Evolutionary conservation across 1,140 invertebrate genomes (phyloP), one percentile per base, ranked within the genome.

Genomic region (Cepaea nemoralis): DNA sequence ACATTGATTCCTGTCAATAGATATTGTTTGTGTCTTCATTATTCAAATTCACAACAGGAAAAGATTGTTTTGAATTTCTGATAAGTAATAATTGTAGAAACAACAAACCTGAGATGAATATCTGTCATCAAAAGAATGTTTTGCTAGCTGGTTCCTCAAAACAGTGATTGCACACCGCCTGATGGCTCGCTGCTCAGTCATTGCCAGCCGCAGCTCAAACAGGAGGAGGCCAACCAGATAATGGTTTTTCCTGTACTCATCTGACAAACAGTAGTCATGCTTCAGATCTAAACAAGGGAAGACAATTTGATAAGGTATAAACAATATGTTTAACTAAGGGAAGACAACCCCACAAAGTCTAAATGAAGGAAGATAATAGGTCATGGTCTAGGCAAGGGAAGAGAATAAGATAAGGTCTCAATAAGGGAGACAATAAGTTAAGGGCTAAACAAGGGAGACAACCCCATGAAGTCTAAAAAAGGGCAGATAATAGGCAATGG

Each of bases 81-180:
- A n/a, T n/a, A n/a, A n/a, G n/a, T n/a, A n/a, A n/a, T n/a, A n/a
- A n/a, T n/a, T n/a, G n/a, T n/a, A n/a, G n/a, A n/a, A n/a, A n/a
- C n/a, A 24, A 70, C 87, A 85, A 86, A 93, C 93, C 85, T 92
- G 91, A 76, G 91, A 87, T 66, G 91, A 94, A 90, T 98, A 99
- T 82, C 97, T 92, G 88, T 97, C 95, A 91, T 99, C 98, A 87
- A 97, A 93, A 85, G 98, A 95, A 91, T 99, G 98, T 91, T 99
- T 99, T 0, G 96, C 96, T 69, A 99, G 92, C 81, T 98, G 90
- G 91, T 97, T 96, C 82, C 96, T 93, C 37, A 99, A 92, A 22
- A 96, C 95, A 35, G 92, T 91, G 78, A 99, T 93, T 0, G 97
- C 96, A 48, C 94, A 92, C 82, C 95, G 94, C 8, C 97, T 93